Evolutionary conservation across 92 coral and sea anemone species (phyloP).

Genomic region (Plumapathes pennacea): DNA sequence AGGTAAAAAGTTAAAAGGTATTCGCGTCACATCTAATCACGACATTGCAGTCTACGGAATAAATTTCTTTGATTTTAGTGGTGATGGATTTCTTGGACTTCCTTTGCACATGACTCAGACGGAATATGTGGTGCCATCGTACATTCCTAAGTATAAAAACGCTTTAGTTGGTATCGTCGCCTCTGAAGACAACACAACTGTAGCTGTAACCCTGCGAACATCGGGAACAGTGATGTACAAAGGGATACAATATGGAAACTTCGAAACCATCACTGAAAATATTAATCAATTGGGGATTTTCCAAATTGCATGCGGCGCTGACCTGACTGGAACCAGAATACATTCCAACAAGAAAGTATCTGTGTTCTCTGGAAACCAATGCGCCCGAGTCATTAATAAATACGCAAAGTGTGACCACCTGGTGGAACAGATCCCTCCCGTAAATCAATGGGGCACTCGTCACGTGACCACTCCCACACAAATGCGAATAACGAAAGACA

Average conservation of each 20-base stretch:
- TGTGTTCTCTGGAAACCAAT: constrained; percentile 84
- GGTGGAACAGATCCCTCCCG: constrained; percentile 84
- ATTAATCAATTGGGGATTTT: constrained; percentile 61
- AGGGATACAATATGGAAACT: background rate
- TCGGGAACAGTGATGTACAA: constrained; percentile 30
- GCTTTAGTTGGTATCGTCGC: constrained; percentile 80
- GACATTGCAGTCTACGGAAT: constrained; percentile 71
- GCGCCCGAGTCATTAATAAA: constrained; percentile 76
- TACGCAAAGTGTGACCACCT: constrained; percentile 61
- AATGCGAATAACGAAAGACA: constrained; percentile 48
- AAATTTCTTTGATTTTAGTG: constrained; percentile 15
- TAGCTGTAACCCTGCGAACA: constrained; percentile 37
- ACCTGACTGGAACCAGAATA: constrained; percentile 70
- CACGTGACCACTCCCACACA: constrained; percentile 76
- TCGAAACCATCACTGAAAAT: constrained; percentile 34
- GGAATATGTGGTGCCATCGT: constrained; percentile 78
- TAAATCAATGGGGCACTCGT: constrained; percentile 59
- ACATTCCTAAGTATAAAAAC: constrained; percentile 12
- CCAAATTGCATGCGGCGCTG: constrained; percentile 43
- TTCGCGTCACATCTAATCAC: constrained; percentile 57
- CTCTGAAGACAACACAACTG: constrained; percentile 45
- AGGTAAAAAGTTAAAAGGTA: constrained; percentile 52
- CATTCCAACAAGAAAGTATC: constrained; percentile 68
- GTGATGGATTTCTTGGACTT: constrained; percentile 82
- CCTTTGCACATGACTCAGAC: constrained; percentile 57